Percentiles rank a stretch among this genome's conserved stretches.
Conservation (phyloP, 2,888 invertebrate species). For the Dione juno region DNA sequence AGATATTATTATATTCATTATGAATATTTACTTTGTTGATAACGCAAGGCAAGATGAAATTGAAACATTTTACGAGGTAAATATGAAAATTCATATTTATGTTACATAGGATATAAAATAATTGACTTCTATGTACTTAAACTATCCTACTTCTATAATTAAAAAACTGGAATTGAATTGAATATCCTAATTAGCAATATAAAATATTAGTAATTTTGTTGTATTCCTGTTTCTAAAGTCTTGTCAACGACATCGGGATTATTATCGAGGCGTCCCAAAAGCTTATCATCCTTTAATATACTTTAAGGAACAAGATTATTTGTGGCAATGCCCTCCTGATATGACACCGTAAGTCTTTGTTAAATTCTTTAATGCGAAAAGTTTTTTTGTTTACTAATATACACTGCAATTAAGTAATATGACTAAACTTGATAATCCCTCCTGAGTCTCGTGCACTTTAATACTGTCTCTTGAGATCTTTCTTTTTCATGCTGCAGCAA, state of each 20-base stretch:
- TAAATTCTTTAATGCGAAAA: not conserved
- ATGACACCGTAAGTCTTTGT: constrained; percentile 76
- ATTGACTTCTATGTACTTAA: not conserved
- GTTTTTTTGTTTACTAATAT: no score
- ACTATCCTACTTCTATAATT: no score
- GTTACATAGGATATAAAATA: not conserved
- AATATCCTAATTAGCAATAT: no score
- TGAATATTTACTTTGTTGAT: constrained; percentile 71
- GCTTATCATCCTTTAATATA: constrained; percentile 83
- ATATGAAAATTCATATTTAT: constrained; percentile 31
- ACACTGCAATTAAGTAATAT: no score
- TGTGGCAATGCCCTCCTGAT: constrained; percentile 83
- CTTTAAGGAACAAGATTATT: constrained; percentile 78
- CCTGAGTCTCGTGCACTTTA: no score
- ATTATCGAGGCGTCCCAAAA: constrained; percentile 84
- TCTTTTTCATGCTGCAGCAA: no score
- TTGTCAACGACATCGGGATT: constrained; percentile 84
- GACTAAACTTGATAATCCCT: no score
- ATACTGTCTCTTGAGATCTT: no score
- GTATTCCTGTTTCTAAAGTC: constrained; percentile 61
- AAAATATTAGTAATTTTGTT: not conserved
- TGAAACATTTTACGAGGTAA: constrained; percentile 75
- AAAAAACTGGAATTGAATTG: no score
- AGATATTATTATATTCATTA: constrained; percentile 35
- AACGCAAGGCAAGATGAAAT: constrained; percentile 72